phyloP scores from a whole-genome alignment of 2,888 invertebrate genomes.

The Agrotis ipsilon region DNA sequence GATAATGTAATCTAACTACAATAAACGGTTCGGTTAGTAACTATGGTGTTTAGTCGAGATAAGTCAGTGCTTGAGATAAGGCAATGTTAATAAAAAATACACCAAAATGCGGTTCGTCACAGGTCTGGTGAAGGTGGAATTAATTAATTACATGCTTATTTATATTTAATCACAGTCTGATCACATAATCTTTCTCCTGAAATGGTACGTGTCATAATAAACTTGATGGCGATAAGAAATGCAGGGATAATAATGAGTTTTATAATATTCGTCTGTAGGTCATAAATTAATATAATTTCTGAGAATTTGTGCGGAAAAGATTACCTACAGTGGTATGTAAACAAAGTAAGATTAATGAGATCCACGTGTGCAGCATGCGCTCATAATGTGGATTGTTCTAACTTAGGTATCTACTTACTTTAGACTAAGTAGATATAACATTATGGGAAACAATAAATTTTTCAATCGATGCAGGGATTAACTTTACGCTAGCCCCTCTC shows the following conservation, averaged over 20 bases:
- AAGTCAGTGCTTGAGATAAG: constrained; percentile 14
- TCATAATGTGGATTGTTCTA: background rate
- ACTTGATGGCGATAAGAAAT: constrained; percentile 45
- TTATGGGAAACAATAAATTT: too few relatives aligned
- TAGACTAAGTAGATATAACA: too few relatives aligned
- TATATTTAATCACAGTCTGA: constrained; percentile 22
- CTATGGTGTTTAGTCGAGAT: constrained; percentile 22
- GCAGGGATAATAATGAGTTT: constrained; percentile 42
- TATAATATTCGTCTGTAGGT: constrained; percentile 34
- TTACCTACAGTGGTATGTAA: constrained; percentile 31
- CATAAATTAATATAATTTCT: constrained; percentile 38
- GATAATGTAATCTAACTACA: constrained; percentile 21
- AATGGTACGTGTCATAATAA: constrained; percentile 20
- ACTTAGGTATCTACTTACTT: too few relatives aligned
- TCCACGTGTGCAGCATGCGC: constrained; percentile 21
- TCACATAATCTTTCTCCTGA: constrained; percentile 31
- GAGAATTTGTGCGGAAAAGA: constrained; percentile 33
- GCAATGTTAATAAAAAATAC: constrained; percentile 4
- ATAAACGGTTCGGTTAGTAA: constrained; percentile 19
- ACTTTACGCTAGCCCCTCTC: too few relatives aligned
- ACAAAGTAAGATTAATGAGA: constrained; percentile 17
- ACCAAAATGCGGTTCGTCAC: constrained; percentile 11
- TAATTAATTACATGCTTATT: background rate
- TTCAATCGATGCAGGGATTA: too few relatives aligned
- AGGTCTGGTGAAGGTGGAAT: constrained; percentile 21